Conservation (phyloP, 2,888 invertebrate genomes). For the Hipparchia semele region DNA sequence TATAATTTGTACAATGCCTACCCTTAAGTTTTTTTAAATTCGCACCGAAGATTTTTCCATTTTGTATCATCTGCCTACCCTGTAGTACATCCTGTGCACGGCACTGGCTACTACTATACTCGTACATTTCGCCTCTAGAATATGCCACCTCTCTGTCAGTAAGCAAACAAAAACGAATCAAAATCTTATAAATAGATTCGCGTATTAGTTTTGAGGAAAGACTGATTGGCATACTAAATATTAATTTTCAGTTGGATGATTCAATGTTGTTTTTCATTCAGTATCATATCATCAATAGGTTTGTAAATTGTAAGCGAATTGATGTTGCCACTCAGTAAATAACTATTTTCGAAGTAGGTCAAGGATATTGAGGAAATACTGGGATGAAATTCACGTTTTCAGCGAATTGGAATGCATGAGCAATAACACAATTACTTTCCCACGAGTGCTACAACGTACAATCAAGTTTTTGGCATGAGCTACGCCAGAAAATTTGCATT, state of each 20-base stretch:
- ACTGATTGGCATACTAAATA: not conserved
- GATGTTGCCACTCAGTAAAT: not conserved
- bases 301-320: not conserved
- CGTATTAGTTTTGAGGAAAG: not conserved
- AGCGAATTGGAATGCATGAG: too few relatives aligned
- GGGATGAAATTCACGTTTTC: too few relatives aligned
- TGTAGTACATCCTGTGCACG: too few relatives aligned
- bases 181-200: not conserved
- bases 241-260: conserved; percentile 3
- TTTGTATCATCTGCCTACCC: too few relatives aligned
- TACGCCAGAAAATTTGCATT: too few relatives aligned
- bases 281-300: too few relatives aligned
- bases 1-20: too few relatives aligned
- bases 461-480: too few relatives aligned
- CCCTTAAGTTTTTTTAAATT: too few relatives aligned
- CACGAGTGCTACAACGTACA: too few relatives aligned
- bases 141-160: not conserved
- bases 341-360: not conserved
- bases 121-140: not conserved
- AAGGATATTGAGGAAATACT: not conserved
- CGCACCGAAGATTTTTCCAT: too few relatives aligned
- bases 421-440: too few relatives aligned
- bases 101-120: not conserved
- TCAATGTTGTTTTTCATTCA: not conserved
- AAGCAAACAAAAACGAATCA: conserved; percentile 9